Conservation (phyloP, 2,113 vertebrate genomes). For the Gorsachius goisagi region DNA sequence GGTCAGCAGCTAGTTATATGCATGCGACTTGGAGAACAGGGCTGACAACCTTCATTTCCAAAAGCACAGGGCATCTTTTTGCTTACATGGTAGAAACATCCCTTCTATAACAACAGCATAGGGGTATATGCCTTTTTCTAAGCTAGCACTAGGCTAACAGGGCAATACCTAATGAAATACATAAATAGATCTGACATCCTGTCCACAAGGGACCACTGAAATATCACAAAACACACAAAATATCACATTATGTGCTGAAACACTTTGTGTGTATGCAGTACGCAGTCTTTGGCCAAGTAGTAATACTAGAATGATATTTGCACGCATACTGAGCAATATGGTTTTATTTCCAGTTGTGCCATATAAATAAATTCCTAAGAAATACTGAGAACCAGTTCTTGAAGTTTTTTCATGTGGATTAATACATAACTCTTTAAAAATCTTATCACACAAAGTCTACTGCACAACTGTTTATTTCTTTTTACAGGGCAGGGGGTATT, state of each 20-base stretch:
- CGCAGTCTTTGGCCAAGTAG: background rate
- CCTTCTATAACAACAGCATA: background rate
- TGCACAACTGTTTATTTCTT: background rate
- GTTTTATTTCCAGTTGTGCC: background rate
- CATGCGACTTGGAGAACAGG: background rate
- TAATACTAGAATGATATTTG: background rate
- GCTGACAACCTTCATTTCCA: background rate
- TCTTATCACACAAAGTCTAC: background rate
- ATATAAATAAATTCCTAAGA: background rate
- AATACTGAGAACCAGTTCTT: background rate
- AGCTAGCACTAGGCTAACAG: constrained; percentile 11
- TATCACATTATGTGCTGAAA: background rate
- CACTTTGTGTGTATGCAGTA: background rate
- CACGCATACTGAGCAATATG: fast-evolving
- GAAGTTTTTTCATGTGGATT: background rate
- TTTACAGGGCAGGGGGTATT: background rate
- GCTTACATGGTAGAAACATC: background rate
- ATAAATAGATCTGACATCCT: constrained; percentile 49
- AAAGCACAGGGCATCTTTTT: background rate
- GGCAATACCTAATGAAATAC: constrained; percentile 57
- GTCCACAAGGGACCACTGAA: background rate
- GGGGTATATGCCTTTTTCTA: background rate
- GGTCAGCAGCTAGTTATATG: background rate
- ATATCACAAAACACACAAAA: constrained; percentile 29
- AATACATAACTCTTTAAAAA: background rate